Conservation (phyloP, 1,140 invertebrate species). For the Drosophila funebris region DNA sequence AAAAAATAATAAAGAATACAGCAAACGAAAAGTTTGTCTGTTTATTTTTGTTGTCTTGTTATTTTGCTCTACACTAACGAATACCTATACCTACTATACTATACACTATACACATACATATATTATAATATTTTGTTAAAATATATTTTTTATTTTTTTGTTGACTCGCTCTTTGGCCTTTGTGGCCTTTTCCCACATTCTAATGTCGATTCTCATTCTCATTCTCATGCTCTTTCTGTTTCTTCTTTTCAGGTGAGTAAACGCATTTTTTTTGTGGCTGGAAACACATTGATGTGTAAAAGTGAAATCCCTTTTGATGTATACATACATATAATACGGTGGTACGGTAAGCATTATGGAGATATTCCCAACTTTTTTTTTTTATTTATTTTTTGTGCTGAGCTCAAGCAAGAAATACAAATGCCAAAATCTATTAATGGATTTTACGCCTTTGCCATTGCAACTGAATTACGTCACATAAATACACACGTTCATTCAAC, state of each 20-base stretch:
- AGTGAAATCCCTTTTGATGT: constrained; percentile 70
- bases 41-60: constrained; percentile 33
- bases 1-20: background rate
- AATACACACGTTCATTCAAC: background rate
- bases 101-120: constrained; percentile 9
- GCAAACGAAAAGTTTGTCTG: constrained; percentile 23
- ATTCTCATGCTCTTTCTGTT: constrained; percentile 11
- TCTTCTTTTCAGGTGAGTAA: constrained; percentile 68
- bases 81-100: constrained; percentile 8
- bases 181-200: no score
- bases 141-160: constrained; percentile 5
- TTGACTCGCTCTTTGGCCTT: constrained; percentile 36
- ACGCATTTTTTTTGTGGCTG: constrained; percentile 50
- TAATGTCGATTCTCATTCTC: no score
- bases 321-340: background rate
- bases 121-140: background rate
- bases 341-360: background rate
- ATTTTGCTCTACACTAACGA: constrained; percentile 33
- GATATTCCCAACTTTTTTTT: no score
- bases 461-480: constrained; percentile 16
- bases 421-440: constrained; percentile 55
- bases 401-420: constrained; percentile 43
- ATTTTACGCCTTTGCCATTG: constrained; percentile 13
- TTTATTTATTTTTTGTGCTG: no score
- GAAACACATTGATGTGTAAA: constrained; percentile 62